Evolutionary conservation across 2,113 vertebrate genomes (phyloP).

Genomic region (Bos javanicus): DNA sequence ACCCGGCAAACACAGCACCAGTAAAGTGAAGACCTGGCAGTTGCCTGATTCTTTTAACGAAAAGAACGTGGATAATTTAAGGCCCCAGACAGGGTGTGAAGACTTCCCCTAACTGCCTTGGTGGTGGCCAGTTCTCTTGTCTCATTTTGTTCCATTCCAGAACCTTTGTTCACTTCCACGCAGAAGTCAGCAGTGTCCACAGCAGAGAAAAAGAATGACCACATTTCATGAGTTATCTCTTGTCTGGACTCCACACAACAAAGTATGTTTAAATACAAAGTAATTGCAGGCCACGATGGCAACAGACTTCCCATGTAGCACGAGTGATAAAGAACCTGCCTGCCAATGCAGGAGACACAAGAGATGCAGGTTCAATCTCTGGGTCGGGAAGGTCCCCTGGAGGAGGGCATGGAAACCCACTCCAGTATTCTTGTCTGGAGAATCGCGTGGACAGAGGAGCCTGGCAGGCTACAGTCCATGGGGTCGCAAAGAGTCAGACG

Average conservation of each 20-base stretch:
- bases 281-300: neutral
- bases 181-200: neutral
- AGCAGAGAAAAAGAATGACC: constrained; percentile 16
- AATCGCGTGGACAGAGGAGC: neutral
- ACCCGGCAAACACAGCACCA: neutral
- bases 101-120: neutral
- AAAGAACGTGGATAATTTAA: neutral
- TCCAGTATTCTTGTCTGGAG: neutral
- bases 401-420: neutral
- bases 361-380: neutral
- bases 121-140: neutral
- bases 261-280: neutral
- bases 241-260: neutral
- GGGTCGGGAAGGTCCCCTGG: neutral
- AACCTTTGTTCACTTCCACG: neutral
- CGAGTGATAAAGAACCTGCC: neutral
- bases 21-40: neutral
- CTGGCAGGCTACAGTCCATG: neutral
- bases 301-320: neutral
- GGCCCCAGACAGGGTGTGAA: neutral
- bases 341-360: neutral
- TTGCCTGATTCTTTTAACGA: neutral
- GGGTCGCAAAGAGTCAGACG: neutral
- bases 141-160: constrained; percentile 34
- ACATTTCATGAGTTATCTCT: constrained; percentile 16